Base-by-base conservation (phyloP, 2,888 invertebrate genomes). In the Tenthredo mesomela region DNA sequence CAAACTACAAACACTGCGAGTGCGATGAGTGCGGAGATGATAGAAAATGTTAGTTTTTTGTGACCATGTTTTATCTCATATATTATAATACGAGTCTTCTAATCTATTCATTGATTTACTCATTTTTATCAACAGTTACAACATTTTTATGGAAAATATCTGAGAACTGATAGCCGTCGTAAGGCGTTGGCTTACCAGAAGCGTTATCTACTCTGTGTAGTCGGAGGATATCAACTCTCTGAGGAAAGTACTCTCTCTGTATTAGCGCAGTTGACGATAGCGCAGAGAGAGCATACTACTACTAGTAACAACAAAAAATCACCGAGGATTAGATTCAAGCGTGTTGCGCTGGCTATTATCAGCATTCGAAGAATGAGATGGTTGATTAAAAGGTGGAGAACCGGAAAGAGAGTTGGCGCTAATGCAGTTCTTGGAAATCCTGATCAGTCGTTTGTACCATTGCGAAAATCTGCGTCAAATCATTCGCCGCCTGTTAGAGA, bases 151-250 rank as follows among this genome's bases (percentile, higher is more conserved):
- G 95, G 95, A 15, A 95, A 96, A 89, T 97, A 96, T 91, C 94
- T 98, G 88, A 95, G 97, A 50, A 95, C 97, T 5, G 97, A 98
- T 91, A 98, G 98, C 91, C 97, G 97, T 89, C 95, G 97, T 85
- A 98, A 98, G 92, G 97, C 98, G 18, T 94, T 99, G 84, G 95
- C 97, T 82, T 98, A 97, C 95, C 99, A 99, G 94, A 99, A 99
- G 93, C 95, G 96, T 29, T 98, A 98, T 93, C 94, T 99, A 84
- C 95, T 97, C 87, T 95, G 96, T 21, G 95, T 97, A 85, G 91
- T 97, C 71, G 93, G 91, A 86, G 95, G 94, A 71, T 96, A 93
- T 94, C 95, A 95, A 91, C 93, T 90, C 84, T 93, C 90, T 1
- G 93, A 94, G 88, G 93, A 89, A 87, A 95, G 92, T 88, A 95